Percentiles rank a stretch among this genome's conserved stretches.
phyloP scores from a whole-genome alignment of 2,888 invertebrate genomes.

The Eudasyphora cyanicolor region DNA sequence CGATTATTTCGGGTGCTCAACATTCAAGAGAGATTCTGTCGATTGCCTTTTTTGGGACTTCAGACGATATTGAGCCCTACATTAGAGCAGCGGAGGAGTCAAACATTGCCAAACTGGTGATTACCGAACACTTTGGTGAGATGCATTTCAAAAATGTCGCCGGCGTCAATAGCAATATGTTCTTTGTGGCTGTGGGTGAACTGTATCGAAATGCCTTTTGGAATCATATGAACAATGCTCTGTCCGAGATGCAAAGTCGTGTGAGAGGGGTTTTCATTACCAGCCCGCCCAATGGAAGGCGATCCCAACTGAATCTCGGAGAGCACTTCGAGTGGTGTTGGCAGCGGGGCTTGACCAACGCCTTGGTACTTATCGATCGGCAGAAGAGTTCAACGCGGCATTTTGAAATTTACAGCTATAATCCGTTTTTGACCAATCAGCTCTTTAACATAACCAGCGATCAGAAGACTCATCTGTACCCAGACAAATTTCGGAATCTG shows the following conservation, averaged over 20 bases:
- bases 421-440: conserved; percentile 61
- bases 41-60: conserved; percentile 67
- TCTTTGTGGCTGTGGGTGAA: conserved; percentile 66
- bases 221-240: conserved; percentile 68
- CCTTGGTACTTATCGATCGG: conserved; percentile 65
- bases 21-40: conserved; percentile 59
- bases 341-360: conserved; percentile 68
- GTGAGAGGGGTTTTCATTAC: conserved; percentile 68
- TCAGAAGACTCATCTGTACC: not conserved
- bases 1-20: conserved; percentile 60
- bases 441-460: conserved; percentile 45
- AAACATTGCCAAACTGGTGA: conserved; percentile 65
- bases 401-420: conserved; percentile 66
- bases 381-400: not conserved
- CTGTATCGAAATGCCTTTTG: conserved; percentile 63
- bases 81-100: conserved; percentile 56
- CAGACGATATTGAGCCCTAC: conserved; percentile 62
- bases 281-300: not conserved
- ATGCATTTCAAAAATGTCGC: conserved; percentile 58
- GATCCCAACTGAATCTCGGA: conserved; percentile 38
- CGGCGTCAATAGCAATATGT: conserved; percentile 66
- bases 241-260: conserved; percentile 65
- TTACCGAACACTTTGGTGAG: conserved; percentile 66
- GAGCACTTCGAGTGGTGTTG: conserved; percentile 72
- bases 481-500: conserved; percentile 67